Evolutionary conservation across 2,888 invertebrate genomes (phyloP).

Genomic region (Tribolium freemani): DNA sequence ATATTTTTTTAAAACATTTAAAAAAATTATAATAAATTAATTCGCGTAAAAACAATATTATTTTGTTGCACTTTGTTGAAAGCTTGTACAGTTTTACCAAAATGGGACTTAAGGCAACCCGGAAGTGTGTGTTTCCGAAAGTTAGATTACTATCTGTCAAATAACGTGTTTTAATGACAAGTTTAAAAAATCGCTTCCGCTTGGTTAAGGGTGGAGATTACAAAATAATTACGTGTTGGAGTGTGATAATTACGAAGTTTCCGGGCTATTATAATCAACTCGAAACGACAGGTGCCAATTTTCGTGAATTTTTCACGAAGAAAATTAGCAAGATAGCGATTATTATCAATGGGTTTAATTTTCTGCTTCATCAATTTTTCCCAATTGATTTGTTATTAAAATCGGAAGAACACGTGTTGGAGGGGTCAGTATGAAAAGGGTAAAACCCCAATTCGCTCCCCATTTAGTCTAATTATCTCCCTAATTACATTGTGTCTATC

Average conservation of each 20-base stretch:
- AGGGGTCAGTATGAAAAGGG: conserved; percentile 46
- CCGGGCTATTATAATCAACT: neutral
- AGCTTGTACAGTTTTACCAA: neutral
- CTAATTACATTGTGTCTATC: conserved; percentile 57
- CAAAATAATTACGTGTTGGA: conserved; percentile 4
- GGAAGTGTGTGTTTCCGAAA: neutral
- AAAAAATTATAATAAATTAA: neutral
- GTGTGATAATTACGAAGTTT: conserved; percentile 3
- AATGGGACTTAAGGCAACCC: neutral
- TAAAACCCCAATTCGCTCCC: conserved; percentile 46
- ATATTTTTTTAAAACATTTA: neutral
- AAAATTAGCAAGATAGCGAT: neutral
- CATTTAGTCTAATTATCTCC: conserved; percentile 52
- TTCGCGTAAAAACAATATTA: too few species aligned
- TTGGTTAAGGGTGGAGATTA: neutral
- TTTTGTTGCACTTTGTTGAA: neutral
- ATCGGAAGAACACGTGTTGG: conserved; percentile 48
- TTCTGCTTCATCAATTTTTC: conserved; percentile 3
- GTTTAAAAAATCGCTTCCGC: neutral
- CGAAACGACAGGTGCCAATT: neutral
- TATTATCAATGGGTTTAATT: neutral
- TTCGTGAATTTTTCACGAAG: too few species aligned
- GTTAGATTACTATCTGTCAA: neutral
- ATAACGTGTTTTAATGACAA: neutral
- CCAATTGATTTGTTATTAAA: conserved; percentile 40